phyloP scores from a whole-genome alignment of 30 jellyfish, hydroid and myxozoan genomes.

The Pelagia noctiluca region DNA sequence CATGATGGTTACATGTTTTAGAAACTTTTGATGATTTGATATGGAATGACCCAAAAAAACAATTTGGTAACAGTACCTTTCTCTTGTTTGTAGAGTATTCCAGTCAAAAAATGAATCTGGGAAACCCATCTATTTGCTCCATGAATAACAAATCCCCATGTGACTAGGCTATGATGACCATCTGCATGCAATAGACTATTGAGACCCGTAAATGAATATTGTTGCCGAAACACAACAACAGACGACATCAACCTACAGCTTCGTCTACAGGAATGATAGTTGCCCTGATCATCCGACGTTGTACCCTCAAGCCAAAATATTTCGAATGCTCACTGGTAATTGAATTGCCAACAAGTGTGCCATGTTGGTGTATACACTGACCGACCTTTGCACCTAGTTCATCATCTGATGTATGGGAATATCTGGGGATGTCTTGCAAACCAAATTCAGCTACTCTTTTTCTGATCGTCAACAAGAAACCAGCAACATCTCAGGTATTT shows the following conservation, averaged over 20 bases:
- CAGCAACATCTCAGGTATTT: constrained; percentile 33
- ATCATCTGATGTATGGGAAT: constrained; percentile 48
- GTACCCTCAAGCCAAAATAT: constrained; percentile 55
- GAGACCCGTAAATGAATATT: constrained; percentile 69
- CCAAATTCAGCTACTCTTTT: constrained; percentile 35
- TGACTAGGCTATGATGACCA: constrained; percentile 72
- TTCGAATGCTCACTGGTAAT: constrained; percentile 25
- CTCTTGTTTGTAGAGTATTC: constrained; percentile 60
- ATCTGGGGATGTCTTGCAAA: constrained; percentile 14
- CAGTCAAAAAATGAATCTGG: constrained; percentile 56
- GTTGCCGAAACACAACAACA: constrained; percentile 49
- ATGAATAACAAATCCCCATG: constrained; percentile 75
- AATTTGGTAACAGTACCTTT: constrained; percentile 47
- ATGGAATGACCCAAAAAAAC: constrained; percentile 30
- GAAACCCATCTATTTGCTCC: constrained; percentile 80
- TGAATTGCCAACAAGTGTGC: constrained; percentile 44
- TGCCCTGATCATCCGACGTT: constrained; percentile 48
- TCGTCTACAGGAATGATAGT: constrained; percentile 49
- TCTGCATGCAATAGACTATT: constrained; percentile 68
- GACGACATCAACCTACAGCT: constrained; percentile 52
- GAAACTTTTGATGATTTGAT: no score
- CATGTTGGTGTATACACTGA: constrained; percentile 28
- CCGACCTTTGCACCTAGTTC: constrained; percentile 35
- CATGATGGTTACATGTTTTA: no score
- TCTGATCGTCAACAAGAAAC: constrained; percentile 51